These are phyloP conservation scores for Trachythela sp. DNA, from an alignment of 64 coral and sea anemone species.

Conservation along the genomic window DNA sequence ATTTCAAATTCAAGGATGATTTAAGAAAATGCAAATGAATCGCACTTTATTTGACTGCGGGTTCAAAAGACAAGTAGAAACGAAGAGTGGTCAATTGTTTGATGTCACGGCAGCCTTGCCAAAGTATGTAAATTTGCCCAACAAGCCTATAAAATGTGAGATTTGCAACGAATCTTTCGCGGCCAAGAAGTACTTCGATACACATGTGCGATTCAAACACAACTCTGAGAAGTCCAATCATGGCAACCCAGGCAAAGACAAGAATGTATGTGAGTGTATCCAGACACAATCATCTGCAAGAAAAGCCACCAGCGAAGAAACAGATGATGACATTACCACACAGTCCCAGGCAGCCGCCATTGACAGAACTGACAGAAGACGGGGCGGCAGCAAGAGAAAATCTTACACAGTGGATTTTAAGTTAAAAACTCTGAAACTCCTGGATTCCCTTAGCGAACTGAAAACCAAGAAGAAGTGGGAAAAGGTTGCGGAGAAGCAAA, in stretches of 20 bases:
- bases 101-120: neutral
- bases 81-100: neutral
- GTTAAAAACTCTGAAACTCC: slow-evolving; percentile 15
- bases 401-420: slow-evolving; percentile 47
- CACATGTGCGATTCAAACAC: neutral
- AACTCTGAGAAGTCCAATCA: neutral
- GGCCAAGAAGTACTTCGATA: slow-evolving; percentile 1
- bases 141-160: slow-evolving; percentile 14
- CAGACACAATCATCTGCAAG: neutral
- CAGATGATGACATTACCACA: neutral
- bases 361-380: neutral
- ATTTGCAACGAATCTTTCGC: neutral
- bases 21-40: slow-evolving; percentile 32
- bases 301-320: neutral
- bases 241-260: neutral
- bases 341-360: neutral
- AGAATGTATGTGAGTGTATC: neutral
- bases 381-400: neutral
- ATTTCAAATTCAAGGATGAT: neutral
- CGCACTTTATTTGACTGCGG: slow-evolving; percentile 40
- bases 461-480: slow-evolving; percentile 27
- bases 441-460: slow-evolving; percentile 28
- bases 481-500: slow-evolving; percentile 27
- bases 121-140: neutral
- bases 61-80: slow-evolving; percentile 11